Conservation (phyloP, 2,113 vertebrate genomes). For the Strigops habroptila region DNA sequence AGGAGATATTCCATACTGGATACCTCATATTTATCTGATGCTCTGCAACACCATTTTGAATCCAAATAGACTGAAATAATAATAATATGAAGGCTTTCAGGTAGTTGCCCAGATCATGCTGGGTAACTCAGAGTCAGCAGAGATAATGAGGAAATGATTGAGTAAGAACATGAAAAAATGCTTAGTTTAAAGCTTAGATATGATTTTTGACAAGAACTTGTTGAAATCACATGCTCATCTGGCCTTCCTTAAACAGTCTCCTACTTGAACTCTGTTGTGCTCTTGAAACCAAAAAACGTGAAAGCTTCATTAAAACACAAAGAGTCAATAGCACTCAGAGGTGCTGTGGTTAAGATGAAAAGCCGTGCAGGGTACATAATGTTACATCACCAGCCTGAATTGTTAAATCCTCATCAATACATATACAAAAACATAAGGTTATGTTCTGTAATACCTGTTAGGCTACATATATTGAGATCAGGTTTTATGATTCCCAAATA, state of each 20-base stretch:
- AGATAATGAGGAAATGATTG: background rate
- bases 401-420: background rate
- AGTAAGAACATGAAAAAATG: background rate
- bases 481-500: background rate
- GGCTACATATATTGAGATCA: background rate
- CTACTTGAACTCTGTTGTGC: background rate
- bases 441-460: background rate
- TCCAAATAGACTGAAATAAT: background rate
- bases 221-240: background rate
- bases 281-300: background rate
- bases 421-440: background rate
- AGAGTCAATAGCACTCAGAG: background rate
- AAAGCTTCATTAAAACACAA: background rate
- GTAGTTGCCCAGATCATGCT: background rate
- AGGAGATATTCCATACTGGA: background rate
- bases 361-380: background rate
- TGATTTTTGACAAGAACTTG: background rate
- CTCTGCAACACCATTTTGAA: background rate
- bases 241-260: background rate
- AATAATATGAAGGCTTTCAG: background rate
- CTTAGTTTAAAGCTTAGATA: background rate
- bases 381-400: background rate
- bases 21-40: background rate
- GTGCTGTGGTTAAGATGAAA: background rate
- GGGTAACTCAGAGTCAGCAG: background rate